Evolutionary conservation across 1,140 invertebrate genomes (phyloP), one percentile per base, ranked within the genome.

Genomic region (Meloidogyne exigua): DNA sequence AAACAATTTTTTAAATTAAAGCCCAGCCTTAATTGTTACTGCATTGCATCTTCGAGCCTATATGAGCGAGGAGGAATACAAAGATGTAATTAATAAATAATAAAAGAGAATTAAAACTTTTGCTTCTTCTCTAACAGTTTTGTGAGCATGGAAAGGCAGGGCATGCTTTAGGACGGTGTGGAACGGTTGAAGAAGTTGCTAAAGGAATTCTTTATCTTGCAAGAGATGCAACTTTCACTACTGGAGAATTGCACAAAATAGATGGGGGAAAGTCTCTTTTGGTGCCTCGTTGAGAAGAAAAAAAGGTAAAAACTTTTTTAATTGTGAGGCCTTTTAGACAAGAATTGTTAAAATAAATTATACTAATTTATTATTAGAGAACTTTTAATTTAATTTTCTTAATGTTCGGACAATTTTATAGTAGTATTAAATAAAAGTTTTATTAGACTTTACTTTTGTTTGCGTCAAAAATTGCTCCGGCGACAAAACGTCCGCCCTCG

Each of bases 1-100:
- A 62, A 68, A 18, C 13, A 26, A 26, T 73, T 49, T 28, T 80
- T 76, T 28, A 78, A 68, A 32, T 86, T 89, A 44, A 77, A 91
- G 90, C 88, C 93, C 93, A 36, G 93, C 92, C 76, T 92, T 93
- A 0, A 90, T 92, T 76, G 82, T 92, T 1, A 94, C 93, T 10
- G 92, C 94, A 82, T 83, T 94, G 15, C 93, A 94, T 68, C 91
- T 91, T 81, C 89, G 91, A 62, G 92, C 91, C 36, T 93, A 93
- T 7, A 89, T 94, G 88, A 88, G 85, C 79, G 91, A 93, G 72
- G 91, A 92, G 70, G 89, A 90, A 26, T 92, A 94, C 88, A 87
- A 89, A 62, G 89, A 90, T 83, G 90, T 91, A 63, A 75, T 15
- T n/a, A n/a, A n/a, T n/a, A n/a, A n/a, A n/a, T n/a, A n/a, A n/a